Evolutionary conservation across 2,113 vertebrate genomes (phyloP), one percentile per base, ranked within the genome.

Genomic region (Potamarius usumacintae): DNA sequence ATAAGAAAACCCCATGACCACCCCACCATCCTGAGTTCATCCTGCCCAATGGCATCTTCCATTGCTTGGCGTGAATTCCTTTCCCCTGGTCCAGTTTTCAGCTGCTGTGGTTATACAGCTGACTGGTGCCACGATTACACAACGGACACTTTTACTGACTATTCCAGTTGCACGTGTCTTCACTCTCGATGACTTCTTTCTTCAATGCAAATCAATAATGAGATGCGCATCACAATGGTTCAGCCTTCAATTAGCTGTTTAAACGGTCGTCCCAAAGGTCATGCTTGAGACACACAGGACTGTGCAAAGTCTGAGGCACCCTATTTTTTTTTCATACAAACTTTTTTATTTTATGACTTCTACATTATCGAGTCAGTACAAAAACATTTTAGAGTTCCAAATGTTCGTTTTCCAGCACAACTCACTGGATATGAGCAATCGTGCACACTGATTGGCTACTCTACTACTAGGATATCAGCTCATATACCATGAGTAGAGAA

Each of bases 31-130:
- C 81, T 18, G 27, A 62, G 50, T 60, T n/a, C 53, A 69, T 76
- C 20, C 69, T 62, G n/a, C 25, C 12, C n/a, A 79, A 74, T 78
- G 60, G 60, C 7, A n/a, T 87, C 78, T 78, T 89, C 34, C 67
- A 62, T 52, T 85, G 25, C 22, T 65, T 58, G 65, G 52, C 71
- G 69, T 25, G 34, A 11, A 12, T 25, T 30, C 30, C 30, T 30
- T 30, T 30, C 30, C 30, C 30, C 30, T 30, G 30, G 30, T 67
- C 74, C 50, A 34, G 34, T 50, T 30, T 67, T 18, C 8, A 52
- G 48, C n/a, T 79, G n/a, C 48, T 67, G 74, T 86, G 60, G 58
- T 78, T 48, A 20, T 48, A 50, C 22, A 10, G 12, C 48, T 76
- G 71, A 30, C 25, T 78, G 82, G 50, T 57, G n/a, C 25, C 48